Percentiles rank a stretch among this genome's conserved stretches.
These are phyloP conservation scores for Marmota flaviventris DNA, from an alignment of 2,113 vertebrate species.

Conservation along the genomic window DNA sequence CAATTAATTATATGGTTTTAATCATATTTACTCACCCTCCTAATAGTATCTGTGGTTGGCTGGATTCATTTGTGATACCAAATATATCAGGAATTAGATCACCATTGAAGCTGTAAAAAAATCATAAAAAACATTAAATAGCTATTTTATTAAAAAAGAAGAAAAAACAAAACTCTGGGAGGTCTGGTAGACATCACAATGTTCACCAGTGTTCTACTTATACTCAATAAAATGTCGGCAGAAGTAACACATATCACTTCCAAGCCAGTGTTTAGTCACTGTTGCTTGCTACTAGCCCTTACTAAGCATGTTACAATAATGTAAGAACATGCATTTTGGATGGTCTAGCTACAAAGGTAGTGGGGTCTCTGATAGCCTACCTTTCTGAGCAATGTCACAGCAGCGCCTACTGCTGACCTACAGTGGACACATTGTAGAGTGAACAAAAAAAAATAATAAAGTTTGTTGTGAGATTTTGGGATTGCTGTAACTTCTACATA, in stretches of 20 bases:
- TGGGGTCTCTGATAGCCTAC: background rate
- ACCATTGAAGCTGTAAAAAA: constrained; percentile 94
- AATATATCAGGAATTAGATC: constrained; percentile 98
- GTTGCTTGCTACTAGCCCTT: background rate
- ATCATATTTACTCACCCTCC: constrained; percentile 86
- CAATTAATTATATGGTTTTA: background rate
- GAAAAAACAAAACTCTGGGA: background rate
- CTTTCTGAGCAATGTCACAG: background rate
- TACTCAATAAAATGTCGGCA: background rate
- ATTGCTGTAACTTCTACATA: background rate
- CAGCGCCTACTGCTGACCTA: background rate
- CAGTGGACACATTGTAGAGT: accelerated
- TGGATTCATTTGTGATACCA: constrained; percentile 87
- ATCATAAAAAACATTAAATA: constrained; percentile 73
- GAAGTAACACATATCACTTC: background rate
- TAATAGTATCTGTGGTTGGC: constrained; percentile 89
- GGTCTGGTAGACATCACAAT: background rate
- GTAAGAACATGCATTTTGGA: background rate
- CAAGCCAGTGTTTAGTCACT: background rate
- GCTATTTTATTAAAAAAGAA: background rate
- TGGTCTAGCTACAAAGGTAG: background rate
- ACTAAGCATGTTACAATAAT: background rate
- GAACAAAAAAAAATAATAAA: background rate
- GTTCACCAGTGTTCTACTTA: background rate
- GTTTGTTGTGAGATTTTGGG: background rate